Percentiles rank a stretch among this genome's conserved stretches.
Conservation (phyloP, 2,888 invertebrate species). For the Danaus chrysippus region DNA sequence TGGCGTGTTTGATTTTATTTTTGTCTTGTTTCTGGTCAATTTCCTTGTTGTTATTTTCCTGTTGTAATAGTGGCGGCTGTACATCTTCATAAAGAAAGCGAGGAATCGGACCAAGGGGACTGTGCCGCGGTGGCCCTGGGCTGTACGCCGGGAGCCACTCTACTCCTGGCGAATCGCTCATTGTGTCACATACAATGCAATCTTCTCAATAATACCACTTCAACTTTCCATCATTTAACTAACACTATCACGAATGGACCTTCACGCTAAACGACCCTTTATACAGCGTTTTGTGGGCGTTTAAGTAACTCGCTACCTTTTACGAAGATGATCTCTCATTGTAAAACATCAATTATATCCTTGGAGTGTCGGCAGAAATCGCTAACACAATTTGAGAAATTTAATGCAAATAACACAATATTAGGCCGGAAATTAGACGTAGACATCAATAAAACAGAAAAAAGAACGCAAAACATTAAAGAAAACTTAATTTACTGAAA, state of each 20-base stretch:
- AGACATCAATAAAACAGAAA: conserved; percentile 49
- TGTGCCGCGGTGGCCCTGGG: conserved; percentile 74
- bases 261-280: conserved; percentile 43
- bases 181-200: conserved; percentile 57
- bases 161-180: conserved; percentile 75
- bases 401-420: conserved; percentile 44
- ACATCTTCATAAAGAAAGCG: conserved; percentile 73
- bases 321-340: conserved; percentile 66
- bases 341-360: conserved; percentile 67
- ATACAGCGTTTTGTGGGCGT: conserved; percentile 51
- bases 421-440: conserved; percentile 44
- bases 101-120: conserved; percentile 71
- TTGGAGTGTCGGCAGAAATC: conserved; percentile 65
- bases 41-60: conserved; percentile 73
- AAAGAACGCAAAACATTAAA: conserved; percentile 67
- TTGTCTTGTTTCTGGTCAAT: conserved; percentile 64
- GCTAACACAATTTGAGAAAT: conserved; percentile 43
- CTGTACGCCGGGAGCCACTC: conserved; percentile 77
- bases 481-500: conserved; percentile 66
- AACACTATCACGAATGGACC: conserved; percentile 40
- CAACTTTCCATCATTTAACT: conserved; percentile 32
- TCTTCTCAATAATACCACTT: conserved; percentile 43
- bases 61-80: conserved; percentile 61
- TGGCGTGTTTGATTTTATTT: conserved; percentile 75
- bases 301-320: conserved; percentile 60